Percentiles rank a stretch among this genome's conserved stretches.
phyloP scores from a whole-genome alignment of 2,113 vertebrate species.

The Caretta caretta region DNA sequence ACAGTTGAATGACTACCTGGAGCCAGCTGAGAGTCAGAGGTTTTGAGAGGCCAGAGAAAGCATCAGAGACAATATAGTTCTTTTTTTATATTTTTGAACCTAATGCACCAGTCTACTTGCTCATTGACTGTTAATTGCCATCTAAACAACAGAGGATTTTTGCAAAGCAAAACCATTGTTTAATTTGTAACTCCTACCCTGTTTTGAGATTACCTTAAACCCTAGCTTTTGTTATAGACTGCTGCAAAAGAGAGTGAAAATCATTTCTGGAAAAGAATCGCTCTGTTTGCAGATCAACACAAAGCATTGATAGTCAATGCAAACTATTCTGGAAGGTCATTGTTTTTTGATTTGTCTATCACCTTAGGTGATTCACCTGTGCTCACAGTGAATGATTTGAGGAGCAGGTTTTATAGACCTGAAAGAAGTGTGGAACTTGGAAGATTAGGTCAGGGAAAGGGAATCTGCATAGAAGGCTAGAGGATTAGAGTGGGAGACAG shows the following conservation, averaged over 20 bases:
- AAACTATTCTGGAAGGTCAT: background rate
- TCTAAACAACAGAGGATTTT: background rate
- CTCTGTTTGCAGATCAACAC: background rate
- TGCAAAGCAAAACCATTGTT: constrained; percentile 1
- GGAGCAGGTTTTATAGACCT: background rate
- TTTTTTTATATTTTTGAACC: background rate
- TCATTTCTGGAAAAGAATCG: background rate
- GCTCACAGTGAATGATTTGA: background rate
- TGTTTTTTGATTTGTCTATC: background rate
- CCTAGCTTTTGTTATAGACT: background rate
- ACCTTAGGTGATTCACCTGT: background rate
- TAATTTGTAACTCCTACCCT: background rate
- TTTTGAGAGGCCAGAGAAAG: background rate
- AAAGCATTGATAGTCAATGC: background rate
- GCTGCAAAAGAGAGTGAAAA: background rate
- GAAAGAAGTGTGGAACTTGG: background rate
- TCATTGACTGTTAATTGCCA: background rate
- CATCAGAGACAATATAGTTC: background rate
- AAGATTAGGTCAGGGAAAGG: background rate
- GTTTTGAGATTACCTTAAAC: background rate
- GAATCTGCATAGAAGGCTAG: background rate
- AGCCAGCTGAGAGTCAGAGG: background rate
- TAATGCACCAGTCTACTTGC: background rate
- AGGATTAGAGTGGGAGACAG: background rate
- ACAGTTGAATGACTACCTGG: background rate